A percentile compares a stretch with the other conserved stretches of the same genome.
These are phyloP conservation scores for Prunella strophiata DNA, from an alignment of 2,797 vertebrate genomes.

Conservation along the genomic window DNA sequence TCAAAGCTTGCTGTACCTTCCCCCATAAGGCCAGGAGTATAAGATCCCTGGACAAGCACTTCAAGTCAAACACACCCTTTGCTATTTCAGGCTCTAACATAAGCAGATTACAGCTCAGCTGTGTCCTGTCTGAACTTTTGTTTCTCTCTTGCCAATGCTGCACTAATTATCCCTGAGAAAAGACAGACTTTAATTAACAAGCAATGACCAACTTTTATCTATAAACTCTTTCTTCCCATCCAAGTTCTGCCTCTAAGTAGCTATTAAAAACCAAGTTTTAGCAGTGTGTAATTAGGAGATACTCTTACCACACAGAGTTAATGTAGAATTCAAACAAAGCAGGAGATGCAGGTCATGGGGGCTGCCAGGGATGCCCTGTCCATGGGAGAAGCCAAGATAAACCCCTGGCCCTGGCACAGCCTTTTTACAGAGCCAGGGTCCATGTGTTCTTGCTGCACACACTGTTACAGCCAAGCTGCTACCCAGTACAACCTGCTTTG, in stretches of 20 bases:
- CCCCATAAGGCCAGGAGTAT: neutral
- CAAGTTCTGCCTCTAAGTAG: neutral
- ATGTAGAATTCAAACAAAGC: neutral
- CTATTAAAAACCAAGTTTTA: neutral
- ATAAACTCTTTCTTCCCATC: neutral
- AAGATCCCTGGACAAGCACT: neutral
- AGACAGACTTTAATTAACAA: conserved; percentile 42
- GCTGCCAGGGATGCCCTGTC: neutral
- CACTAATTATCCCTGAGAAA: conserved; percentile 54
- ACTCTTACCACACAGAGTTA: neutral
- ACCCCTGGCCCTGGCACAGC: neutral
- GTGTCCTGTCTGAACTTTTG: conserved; percentile 14
- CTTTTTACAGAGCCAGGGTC: neutral
- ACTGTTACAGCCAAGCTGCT: neutral
- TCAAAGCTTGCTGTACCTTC: neutral
- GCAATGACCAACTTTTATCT: conserved; percentile 2
- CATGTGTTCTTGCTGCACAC: neutral
- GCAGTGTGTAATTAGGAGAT: neutral
- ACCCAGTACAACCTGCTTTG: neutral
- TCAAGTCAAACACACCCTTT: conserved; percentile 12
- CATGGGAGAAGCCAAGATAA: neutral
- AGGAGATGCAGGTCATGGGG: fast-evolving
- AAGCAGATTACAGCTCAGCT: conserved; percentile 35
- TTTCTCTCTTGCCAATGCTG: conserved; percentile 1
- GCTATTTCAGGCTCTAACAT: conserved; percentile 24